Conservation (phyloP, 2,113 vertebrate species). For the Microtus richardsoni region DNA sequence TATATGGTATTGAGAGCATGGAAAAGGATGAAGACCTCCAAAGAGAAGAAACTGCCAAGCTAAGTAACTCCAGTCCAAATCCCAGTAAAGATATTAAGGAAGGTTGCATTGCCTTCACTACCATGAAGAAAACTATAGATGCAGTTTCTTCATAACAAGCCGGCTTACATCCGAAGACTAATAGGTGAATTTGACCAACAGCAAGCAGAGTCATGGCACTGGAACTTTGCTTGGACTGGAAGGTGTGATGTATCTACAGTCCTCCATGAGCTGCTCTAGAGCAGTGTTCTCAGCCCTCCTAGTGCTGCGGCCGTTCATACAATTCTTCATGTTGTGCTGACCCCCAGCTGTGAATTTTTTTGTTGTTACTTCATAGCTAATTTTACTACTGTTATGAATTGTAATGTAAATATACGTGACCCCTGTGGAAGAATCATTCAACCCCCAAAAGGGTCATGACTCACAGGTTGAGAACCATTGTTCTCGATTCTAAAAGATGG, state of each 20-base stretch:
- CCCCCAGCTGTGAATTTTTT: neutral
- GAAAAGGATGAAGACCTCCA: conserved; percentile 66
- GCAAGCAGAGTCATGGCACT: conserved; percentile 86
- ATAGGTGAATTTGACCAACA: conserved; percentile 91
- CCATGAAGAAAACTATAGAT: neutral
- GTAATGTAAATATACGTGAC: neutral
- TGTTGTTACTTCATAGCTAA: neutral
- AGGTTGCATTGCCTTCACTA: conserved; percentile 81
- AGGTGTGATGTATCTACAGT: conserved; percentile 86
- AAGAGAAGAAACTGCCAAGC: conserved; percentile 70
- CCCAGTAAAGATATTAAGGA: conserved; percentile 85
- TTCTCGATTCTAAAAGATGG: conserved; percentile 59
- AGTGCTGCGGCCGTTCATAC: neutral
- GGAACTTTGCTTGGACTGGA: conserved; percentile 71
- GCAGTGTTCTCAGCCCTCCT: neutral
- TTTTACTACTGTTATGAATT: neutral
- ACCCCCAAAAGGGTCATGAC: neutral
- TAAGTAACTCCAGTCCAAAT: conserved; percentile 53
- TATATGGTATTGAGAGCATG: conserved; percentile 37
- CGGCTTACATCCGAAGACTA: conserved; percentile 93
- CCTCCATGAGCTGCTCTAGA: conserved; percentile 76
- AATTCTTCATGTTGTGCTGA: neutral
- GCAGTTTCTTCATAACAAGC: conserved; percentile 87
- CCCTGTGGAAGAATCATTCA: neutral
- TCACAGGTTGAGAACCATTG: neutral